Percentiles rank a stretch among this genome's conserved stretches.
Conservation (phyloP, 2,113 vertebrate genomes). For the Danionella cerebrum region DNA sequence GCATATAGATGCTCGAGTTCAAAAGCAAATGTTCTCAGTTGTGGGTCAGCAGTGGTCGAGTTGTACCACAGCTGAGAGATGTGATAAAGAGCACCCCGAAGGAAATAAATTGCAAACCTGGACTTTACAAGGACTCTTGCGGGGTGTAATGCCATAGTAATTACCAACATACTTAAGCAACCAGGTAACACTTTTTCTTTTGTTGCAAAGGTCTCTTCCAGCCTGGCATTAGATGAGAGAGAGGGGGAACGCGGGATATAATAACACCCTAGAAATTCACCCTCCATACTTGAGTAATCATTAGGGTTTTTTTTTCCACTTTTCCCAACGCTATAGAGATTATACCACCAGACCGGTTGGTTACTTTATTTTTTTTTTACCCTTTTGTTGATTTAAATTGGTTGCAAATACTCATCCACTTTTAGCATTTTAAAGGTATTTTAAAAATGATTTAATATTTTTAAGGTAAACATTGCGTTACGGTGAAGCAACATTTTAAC, state of each 20-base stretch:
- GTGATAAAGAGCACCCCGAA: constrained; percentile 63
- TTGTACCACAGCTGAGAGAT: constrained; percentile 59
- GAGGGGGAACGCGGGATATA: background rate
- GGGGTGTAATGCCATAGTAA: constrained; percentile 41
- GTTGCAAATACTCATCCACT: too few species aligned
- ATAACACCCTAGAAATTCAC: constrained; percentile 14
- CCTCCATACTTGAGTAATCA: constrained; percentile 2
- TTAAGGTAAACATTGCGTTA: too few species aligned
- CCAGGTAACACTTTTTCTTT: constrained; percentile 25
- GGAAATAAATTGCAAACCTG: constrained; percentile 54
- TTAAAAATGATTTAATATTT: too few species aligned
- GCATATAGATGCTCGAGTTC: background rate
- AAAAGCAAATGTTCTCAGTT: constrained; percentile 5
- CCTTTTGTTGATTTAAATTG: too few species aligned
- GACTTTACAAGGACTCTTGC: constrained; percentile 30
- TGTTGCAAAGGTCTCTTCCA: constrained; percentile 26
- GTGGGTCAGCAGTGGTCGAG: constrained; percentile 31
- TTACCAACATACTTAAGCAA: constrained; percentile 39
- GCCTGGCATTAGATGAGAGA: constrained; percentile 3
- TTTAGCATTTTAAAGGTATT: too few species aligned
- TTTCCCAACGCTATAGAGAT: background rate
- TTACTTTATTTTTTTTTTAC: background rate
- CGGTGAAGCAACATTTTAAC: too few species aligned
- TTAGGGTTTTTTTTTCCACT: background rate
- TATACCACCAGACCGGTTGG: background rate